These are phyloP conservation scores for Drosophila recens DNA, from an alignment of 2,888 invertebrate genomes.

Conservation along the genomic window DNA sequence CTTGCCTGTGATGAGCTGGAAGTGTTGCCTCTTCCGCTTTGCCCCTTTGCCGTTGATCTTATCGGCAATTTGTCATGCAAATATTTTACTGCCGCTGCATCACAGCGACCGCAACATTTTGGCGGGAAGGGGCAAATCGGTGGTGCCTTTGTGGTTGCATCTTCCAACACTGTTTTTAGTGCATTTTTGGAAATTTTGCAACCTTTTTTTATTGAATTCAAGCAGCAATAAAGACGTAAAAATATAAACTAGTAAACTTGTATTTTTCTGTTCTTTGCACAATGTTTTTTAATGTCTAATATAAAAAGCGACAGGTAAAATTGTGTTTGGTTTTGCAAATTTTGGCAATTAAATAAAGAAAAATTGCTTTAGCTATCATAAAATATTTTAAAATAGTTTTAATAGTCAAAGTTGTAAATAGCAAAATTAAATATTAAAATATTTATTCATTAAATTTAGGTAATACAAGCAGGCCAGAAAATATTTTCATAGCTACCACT, in stretches of 20 bases:
- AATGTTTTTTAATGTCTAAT: too few relatives aligned
- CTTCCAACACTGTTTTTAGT: slow-evolving; percentile 4
- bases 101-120: slow-evolving; percentile 16
- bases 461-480: too few relatives aligned
- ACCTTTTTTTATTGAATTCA: not conserved
- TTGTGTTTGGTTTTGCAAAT: too few relatives aligned
- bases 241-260: not conserved
- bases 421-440: too few relatives aligned
- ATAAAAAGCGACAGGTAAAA: too few relatives aligned
- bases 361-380: too few relatives aligned
- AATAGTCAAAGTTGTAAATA: too few relatives aligned
- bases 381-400: too few relatives aligned
- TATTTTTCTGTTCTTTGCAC: too few relatives aligned
- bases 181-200: not conserved
- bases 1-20: slow-evolving; percentile 18
- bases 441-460: too few relatives aligned
- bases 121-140: not conserved
- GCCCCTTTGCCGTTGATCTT: slow-evolving; percentile 67
- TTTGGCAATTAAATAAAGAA: too few relatives aligned
- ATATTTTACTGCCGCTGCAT: slow-evolving; percentile 70
- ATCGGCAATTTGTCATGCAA: slow-evolving; percentile 83
- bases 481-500: not conserved
- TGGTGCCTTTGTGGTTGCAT: not conserved
- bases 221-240: not conserved
- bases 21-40: slow-evolving; percentile 26